phyloP scores from a whole-genome alignment of 2,113 vertebrate genomes.

The Tachycineta bicolor region DNA sequence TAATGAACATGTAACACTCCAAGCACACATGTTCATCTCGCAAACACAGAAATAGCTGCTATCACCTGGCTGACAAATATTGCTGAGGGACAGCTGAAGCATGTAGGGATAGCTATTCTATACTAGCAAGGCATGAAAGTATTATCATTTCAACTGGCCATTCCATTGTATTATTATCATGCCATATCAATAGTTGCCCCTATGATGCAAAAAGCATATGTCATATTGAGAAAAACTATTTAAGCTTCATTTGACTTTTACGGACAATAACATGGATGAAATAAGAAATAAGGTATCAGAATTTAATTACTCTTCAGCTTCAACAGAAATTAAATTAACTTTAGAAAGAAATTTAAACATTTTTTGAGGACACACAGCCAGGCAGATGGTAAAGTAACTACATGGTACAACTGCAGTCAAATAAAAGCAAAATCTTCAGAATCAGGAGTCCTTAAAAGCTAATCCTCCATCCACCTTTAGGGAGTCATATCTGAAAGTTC shows the following conservation, averaged over 20 bases:
- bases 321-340: not conserved
- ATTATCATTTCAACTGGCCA: slow-evolving; percentile 61
- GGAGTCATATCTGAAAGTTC: not conserved
- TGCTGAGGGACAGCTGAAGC: slow-evolving; percentile 67
- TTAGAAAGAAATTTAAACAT: not conserved
- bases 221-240: not conserved
- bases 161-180: slow-evolving; percentile 65
- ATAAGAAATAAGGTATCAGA: not conserved
- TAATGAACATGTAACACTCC: slow-evolving; percentile 29
- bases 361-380: not conserved
- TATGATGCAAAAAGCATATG: slow-evolving; percentile 41
- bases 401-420: accelerated
- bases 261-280: not conserved
- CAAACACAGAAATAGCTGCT: slow-evolving; percentile 69
- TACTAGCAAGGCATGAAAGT: slow-evolving; percentile 52
- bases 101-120: slow-evolving; percentile 45
- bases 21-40: slow-evolving; percentile 22
- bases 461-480: not conserved
- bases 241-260: not conserved
- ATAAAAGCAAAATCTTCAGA: not conserved
- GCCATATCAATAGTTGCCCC: slow-evolving; percentile 16
- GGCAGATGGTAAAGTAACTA: not conserved
- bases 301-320: not conserved
- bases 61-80: slow-evolving; percentile 61
- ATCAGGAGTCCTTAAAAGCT: not conserved